These are phyloP conservation scores for Mormyrops attenuatus DNA, from an alignment of 2,797 vertebrate genomes.

Conservation along the genomic window DNA sequence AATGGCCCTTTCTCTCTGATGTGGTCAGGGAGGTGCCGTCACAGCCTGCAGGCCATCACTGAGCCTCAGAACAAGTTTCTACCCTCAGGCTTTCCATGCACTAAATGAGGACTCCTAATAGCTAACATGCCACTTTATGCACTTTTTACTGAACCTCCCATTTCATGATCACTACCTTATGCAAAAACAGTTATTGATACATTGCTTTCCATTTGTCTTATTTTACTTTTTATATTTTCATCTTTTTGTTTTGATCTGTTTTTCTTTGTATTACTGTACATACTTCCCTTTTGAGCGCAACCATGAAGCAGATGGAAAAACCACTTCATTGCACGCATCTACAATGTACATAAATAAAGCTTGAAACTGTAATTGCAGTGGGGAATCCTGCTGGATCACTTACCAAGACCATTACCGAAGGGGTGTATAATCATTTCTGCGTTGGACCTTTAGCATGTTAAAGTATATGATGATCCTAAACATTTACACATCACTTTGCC, in stretches of 20 bases:
- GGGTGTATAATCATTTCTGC: neutral
- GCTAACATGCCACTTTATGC: neutral
- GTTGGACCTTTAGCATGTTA: neutral
- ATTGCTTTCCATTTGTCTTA: neutral
- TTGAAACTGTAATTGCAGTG: neutral
- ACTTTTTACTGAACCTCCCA: neutral
- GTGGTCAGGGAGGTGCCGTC: conserved; percentile 3
- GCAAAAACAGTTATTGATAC: neutral
- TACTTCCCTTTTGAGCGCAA: neutral
- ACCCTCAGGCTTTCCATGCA: neutral
- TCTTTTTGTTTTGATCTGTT: neutral
- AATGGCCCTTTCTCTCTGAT: conserved; percentile 10
- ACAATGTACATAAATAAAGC: neutral
- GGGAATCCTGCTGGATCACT: neutral
- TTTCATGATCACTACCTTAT: neutral
- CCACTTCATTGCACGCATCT: neutral
- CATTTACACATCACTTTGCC: neutral
- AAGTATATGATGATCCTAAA: neutral
- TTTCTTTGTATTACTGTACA: neutral
- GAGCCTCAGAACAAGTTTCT: neutral
- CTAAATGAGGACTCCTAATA: conserved; percentile 2
- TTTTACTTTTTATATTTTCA: neutral
- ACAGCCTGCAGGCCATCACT: conserved; percentile 16
- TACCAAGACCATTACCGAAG: neutral
- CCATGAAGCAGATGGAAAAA: neutral